Evolutionary conservation across 1,140 invertebrate genomes (phyloP), one percentile per base, ranked within the genome.

Genomic region (Bombyx mandarina): DNA sequence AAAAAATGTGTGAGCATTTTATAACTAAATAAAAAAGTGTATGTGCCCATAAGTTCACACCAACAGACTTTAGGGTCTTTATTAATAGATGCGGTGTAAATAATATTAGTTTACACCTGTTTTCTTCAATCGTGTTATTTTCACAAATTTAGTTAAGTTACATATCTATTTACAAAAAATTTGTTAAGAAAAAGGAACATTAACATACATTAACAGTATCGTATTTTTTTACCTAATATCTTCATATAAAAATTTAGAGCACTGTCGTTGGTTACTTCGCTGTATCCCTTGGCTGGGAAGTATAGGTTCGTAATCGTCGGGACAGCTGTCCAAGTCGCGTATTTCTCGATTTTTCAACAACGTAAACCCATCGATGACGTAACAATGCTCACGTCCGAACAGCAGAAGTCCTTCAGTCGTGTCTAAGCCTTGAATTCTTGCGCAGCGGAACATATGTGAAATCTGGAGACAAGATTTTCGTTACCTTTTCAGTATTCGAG

Each of bases 321-420:
- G 92, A 12, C 96, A 89, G 61, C 94, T 94, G 57, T 96, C 95
- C 65, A 97, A 94, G 73, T 97, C 95, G 44, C 97, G 90, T 56
- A 96, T 99, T 88, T 99, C 98, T 57, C 97, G 89, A 59, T 97
- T 97, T 77, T 98, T 98, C 1, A 99, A 86, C 44, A 99, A 86
- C 1, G 98, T 99, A 75, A 99, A 99, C 6, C 98, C 98, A 89
- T 99, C 98, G 43, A 99, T 96, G 7, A 99, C 95, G 84, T 99
- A 99, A 78, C 98, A 98, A 77, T 99, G 96, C 77, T 99, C 98
- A 76, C 97, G 96, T 7, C 98, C 98, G 84, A 99, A 99, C 22
- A 99, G 82, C 12, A 99, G 88, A 0, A 99, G 88, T 1, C 98
- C 98, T 89, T 99, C 99, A 9, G 94, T 95, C 1, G 98, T 99